Evolutionary conservation across 2,888 invertebrate genomes (phyloP), one percentile per base, ranked within the genome.

Genomic region (Eilema griseolum): DNA sequence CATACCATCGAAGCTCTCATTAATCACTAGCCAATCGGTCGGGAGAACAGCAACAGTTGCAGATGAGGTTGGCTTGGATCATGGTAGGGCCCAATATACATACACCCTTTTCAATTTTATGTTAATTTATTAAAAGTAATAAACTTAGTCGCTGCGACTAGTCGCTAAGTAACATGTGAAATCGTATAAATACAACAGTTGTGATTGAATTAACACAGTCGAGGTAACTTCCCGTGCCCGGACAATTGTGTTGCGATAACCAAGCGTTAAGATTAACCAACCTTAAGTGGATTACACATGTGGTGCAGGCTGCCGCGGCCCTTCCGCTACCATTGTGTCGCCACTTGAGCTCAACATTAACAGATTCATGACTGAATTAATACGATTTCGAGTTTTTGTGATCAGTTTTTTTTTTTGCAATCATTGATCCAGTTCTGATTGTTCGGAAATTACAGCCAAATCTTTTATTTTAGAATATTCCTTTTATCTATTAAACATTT

Each of bases 231-330:
- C 82, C 75, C 81, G 61, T 69, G 60, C 26, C 59, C 46, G 74
- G 79, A 86, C 82, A 86, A 85, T 87, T 74, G 83, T 76, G 70
- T 64, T 72, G 73, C 61, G 75, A 83, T 82, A 81, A 84, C 80
- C 80, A 81, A 79, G 80, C 82, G 78, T 82, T 82, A 76, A 88
- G 90, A 90, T 91, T 92, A 90, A 86, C 84, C 79, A 83, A 71
- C 74, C 78, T 70, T 93, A 91, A 93, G 92, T 93, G 92, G 93
- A 93, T 93, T 93, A 93, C 81, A 84, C 89, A 90, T 90, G 89
- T 88, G 90, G 87, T 83, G 83, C 73, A 76, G 72, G 83, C 85
- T 85, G 86, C 83, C 87, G 83, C 85, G 85, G 86, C 83, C 87
- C 89, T 89, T 88, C 88, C 87, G 87, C 72, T 78, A 60, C 75